Evolutionary conservation across 2,888 invertebrate genomes (phyloP), one percentile per base, ranked within the genome.

Genomic region (Pristionchus fissidentatus): DNA sequence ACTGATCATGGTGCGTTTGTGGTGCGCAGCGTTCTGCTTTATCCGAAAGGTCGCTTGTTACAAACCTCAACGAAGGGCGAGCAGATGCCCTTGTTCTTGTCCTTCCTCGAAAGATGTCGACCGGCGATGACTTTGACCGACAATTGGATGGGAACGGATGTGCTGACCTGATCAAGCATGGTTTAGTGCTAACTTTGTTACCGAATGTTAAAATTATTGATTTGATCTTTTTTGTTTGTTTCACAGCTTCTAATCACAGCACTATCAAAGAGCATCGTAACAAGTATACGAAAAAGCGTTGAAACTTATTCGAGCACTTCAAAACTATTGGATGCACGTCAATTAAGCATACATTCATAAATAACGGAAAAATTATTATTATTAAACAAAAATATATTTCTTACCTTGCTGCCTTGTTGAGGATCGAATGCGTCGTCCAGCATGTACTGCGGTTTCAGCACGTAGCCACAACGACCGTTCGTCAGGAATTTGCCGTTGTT

Each of bases 391-490:
- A 4, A 57, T 29, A 8, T 49, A 49, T 15, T 60, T 29, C 60
- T 85, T 5, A 88, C 84, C 77, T 92, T 89, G 1, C 90, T 87
- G 81, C 92, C 92, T 87, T 96, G 95, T 88, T 94, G 95, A 0
- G 97, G 97, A 93, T 95, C 96, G 92, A 92, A 94, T 35, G 92
- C 89, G 38, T 96, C 95, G 2, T 94, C 94, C 83, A 95, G 95
- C 96, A 98, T 96, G 88, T 96, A 96, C 3, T 95, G 95, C 0
- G 98, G 98, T 92, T 96, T 96, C 83, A 98, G 93, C 0, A 99
- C 94, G 92, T 96, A 99, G 0, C 99, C 99, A 93, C 97, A 97
- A 49, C 95, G 85, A 26, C 97, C 97, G 92, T 99, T 99, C 92
- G 96, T 95, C 43, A 95, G 94, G 92, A 99, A 99, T 92, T 96